Percentiles rank a stretch among this genome's conserved stretches.
phyloP scores from a whole-genome alignment of 2,797 vertebrate genomes.

The Eremophila alpestris region DNA sequence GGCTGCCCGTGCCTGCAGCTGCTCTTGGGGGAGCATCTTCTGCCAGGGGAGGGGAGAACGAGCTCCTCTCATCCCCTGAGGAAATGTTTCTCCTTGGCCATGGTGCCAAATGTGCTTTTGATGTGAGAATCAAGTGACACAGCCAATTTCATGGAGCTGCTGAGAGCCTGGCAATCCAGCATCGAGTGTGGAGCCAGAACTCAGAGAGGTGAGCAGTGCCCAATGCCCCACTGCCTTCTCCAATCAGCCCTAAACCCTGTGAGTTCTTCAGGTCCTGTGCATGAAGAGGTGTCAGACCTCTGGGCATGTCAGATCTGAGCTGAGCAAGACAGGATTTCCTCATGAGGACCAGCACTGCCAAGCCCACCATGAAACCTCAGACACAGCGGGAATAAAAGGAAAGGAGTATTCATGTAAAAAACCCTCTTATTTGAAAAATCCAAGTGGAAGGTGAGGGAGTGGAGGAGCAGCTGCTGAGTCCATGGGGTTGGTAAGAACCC shows the following conservation, averaged over 20 bases:
- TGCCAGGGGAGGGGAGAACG: not conserved
- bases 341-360: not conserved
- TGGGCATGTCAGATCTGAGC: not conserved
- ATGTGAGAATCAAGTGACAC: not conserved
- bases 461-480: not conserved
- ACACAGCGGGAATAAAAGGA: not conserved
- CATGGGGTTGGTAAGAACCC: not conserved
- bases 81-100: not conserved
- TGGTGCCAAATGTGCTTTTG: rapidly evolving
- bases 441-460: not conserved
- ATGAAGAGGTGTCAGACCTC: not conserved
- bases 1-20: not conserved
- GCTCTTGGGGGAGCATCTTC: not conserved
- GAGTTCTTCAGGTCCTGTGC: not conserved
- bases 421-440: not conserved
- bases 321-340: not conserved
- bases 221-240: not conserved
- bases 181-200: not conserved
- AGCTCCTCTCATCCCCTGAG: not conserved
- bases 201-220: not conserved
- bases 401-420: not conserved
- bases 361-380: not conserved
- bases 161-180: rapidly evolving
- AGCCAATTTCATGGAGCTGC: not conserved
- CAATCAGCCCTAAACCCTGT: not conserved